Evolutionary conservation across 2,888 invertebrate genomes (phyloP).

Genomic region (Schizotus pectinicornis): DNA sequence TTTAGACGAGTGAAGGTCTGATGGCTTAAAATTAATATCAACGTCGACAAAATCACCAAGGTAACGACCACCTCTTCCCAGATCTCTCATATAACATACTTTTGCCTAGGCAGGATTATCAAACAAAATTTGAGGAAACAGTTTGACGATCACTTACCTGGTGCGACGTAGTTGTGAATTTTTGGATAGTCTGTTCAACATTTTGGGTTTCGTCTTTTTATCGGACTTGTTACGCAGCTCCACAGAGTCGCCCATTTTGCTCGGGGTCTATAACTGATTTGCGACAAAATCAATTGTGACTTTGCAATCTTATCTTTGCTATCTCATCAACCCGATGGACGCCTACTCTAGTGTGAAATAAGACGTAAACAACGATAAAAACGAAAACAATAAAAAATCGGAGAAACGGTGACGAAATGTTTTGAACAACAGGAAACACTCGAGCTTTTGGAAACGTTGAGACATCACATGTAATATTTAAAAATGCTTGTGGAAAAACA

Average conservation of each 20-base stretch:
- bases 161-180: not conserved
- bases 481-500: too few species aligned
- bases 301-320: not conserved
- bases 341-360: not conserved
- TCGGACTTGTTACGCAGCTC: not conserved
- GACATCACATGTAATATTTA: too few species aligned
- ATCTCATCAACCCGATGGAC: not conserved
- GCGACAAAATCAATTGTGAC: not conserved
- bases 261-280: not conserved
- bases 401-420: not conserved
- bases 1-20: too few species aligned
- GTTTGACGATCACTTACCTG: not conserved
- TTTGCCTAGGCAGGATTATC: too few species aligned
- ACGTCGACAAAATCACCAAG: too few species aligned
- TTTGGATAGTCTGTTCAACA: not conserved
- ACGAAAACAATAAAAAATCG: not conserved
- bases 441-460: too few species aligned
- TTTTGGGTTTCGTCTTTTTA: not conserved
- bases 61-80: too few species aligned
- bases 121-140: too few species aligned
- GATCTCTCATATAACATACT: too few species aligned
- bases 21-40: too few species aligned
- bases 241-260: not conserved
- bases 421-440: not conserved
- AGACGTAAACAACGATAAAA: conserved; percentile 1